Conservation (phyloP, 2,113 vertebrate species). For the Hemicordylus capensis region DNA sequence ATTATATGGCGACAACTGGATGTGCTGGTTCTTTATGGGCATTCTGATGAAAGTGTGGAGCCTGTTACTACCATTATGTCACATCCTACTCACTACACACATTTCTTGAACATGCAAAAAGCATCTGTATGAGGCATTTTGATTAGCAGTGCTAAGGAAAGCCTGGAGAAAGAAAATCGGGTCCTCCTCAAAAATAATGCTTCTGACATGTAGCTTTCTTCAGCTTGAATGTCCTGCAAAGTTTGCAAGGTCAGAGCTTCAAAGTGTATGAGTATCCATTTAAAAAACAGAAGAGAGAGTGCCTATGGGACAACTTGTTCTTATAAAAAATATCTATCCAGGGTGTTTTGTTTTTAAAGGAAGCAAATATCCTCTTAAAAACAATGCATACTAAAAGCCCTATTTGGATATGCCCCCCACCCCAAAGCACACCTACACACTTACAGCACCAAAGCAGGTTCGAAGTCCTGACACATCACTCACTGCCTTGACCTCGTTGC, state of each 20-base stretch:
- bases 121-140: not conserved
- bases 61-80: not conserved
- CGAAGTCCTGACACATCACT: too few species aligned
- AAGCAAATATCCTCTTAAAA: not conserved
- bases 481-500: too few species aligned
- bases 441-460: too few species aligned
- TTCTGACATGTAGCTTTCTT: rapidly evolving
- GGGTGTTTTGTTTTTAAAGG: not conserved
- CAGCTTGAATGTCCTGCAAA: not conserved
- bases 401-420: too few species aligned
- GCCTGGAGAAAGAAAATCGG: not conserved
- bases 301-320: rapidly evolving
- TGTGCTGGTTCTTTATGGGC: not conserved
- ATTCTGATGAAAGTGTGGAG: not conserved
- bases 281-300: rapidly evolving
- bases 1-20: not conserved
- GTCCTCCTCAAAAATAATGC: not conserved
- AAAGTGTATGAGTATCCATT: rapidly evolving
- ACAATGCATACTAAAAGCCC: not conserved
- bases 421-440: too few species aligned
- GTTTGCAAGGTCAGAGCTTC: not conserved
- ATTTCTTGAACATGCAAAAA: not conserved
- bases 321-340: not conserved
- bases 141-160: rapidly evolving
- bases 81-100: not conserved